A percentile compares a stretch with the other conserved stretches of the same genome.
Conservation (phyloP, 2,888 invertebrate genomes). For the Trisateles emortualis region DNA sequence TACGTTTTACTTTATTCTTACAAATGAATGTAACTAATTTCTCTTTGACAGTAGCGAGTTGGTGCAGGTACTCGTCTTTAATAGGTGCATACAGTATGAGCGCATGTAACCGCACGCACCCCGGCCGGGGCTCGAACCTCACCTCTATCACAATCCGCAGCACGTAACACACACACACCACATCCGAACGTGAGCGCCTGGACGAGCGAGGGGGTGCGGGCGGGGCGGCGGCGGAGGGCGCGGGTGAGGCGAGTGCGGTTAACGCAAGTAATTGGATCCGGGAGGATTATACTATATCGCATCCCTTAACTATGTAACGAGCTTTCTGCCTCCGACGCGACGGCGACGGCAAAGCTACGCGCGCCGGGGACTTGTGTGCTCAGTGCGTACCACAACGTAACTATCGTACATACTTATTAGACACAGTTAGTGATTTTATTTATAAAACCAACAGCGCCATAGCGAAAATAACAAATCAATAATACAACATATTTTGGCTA, state of each 20-base stretch:
- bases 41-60: too few species aligned
- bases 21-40: too few species aligned
- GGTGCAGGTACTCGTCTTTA: too few species aligned
- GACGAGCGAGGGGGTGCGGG: too few species aligned
- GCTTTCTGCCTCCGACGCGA: slow-evolving; percentile 15
- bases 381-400: too few species aligned
- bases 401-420: too few species aligned
- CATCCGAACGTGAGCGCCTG: not conserved
- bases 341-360: too few species aligned
- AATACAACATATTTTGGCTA: too few species aligned
- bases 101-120: not conserved
- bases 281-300: slow-evolving; percentile 34
- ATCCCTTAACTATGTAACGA: slow-evolving; percentile 36
- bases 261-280: slow-evolving; percentile 42
- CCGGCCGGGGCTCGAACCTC: not conserved
- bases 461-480: too few species aligned
- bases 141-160: not conserved
- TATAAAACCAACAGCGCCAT: too few species aligned
- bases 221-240: not conserved
- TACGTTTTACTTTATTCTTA: too few species aligned
- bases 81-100: not conserved
- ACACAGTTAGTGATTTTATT: too few species aligned
- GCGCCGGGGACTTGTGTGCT: not conserved
- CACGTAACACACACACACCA: not conserved
- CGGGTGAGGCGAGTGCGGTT: slow-evolving; percentile 17